Percentiles rank a stretch among this genome's conserved stretches.
phyloP scores from a whole-genome alignment of 2,797 vertebrate genomes.

The Megalops cyprinoides region DNA sequence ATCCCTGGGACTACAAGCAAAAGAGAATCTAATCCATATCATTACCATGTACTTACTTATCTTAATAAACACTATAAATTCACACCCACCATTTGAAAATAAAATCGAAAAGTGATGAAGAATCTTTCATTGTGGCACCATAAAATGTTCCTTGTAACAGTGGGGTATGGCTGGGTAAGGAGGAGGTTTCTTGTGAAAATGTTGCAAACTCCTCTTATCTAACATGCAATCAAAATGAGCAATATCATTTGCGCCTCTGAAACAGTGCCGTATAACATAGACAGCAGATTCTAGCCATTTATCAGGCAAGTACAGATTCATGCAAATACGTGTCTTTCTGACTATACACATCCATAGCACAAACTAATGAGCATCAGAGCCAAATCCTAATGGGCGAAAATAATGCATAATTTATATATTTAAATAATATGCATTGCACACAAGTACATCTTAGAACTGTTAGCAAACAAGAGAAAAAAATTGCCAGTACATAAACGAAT shows the following conservation, averaged over 20 bases:
- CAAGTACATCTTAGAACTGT: background rate
- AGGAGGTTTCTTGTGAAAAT: no score
- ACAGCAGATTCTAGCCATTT: background rate
- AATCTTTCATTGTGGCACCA: no score
- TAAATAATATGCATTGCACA: background rate
- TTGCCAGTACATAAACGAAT: background rate
- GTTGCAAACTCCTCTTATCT: no score
- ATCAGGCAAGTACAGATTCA: background rate
- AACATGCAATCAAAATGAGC: background rate
- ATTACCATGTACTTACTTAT: no score
- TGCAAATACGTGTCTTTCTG: background rate
- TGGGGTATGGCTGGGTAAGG: no score
- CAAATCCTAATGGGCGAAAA: background rate
- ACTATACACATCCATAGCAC: background rate
- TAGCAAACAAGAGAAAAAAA: background rate
- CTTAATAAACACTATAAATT: no score
- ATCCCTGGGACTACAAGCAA: no score
- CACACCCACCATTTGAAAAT: no score
- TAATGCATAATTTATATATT: no score
- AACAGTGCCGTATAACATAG: background rate
- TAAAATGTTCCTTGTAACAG: no score
- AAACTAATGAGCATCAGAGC: slow-evolving; percentile 3
- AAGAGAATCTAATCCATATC: no score
- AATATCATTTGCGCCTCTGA: background rate
- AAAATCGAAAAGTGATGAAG: no score